phyloP scores from a whole-genome alignment of 2,888 invertebrate species.

The Aproaerema taeniolella region DNA sequence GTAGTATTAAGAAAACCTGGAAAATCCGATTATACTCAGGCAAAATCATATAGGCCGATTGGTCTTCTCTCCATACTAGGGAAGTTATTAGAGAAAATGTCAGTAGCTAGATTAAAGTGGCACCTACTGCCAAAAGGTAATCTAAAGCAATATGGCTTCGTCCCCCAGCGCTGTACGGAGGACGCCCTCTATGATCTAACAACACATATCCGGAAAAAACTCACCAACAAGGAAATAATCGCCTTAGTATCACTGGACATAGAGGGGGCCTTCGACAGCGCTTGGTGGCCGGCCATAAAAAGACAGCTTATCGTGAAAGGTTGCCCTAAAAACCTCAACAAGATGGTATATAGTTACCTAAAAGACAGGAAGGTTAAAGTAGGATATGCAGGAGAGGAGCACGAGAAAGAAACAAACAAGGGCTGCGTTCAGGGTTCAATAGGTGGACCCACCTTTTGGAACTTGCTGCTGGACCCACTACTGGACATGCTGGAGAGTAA shows the following conservation, averaged over 20 bases:
- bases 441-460: too few relatives aligned
- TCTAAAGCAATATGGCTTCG: not conserved
- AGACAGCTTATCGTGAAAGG: not conserved
- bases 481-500: too few relatives aligned
- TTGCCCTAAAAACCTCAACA: not conserved
- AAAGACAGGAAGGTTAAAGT: not conserved
- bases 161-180: not conserved
- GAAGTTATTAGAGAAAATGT: conserved; percentile 5
- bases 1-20: conserved; percentile 16
- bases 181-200: not conserved
- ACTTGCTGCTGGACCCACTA: too few relatives aligned
- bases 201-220: not conserved
- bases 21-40: conserved; percentile 11
- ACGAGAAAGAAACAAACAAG: too few relatives aligned
- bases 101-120: not conserved
- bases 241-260: not conserved
- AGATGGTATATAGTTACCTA: not conserved
- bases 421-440: too few relatives aligned
- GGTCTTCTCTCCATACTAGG: conserved; percentile 19
- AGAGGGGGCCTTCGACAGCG: not conserved
- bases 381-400: too few relatives aligned
- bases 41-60: conserved; percentile 23
- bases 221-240: not conserved
- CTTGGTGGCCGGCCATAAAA: too few relatives aligned
- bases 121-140: not conserved